Conservation (phyloP, 2,888 invertebrate genomes). For the Parthenolecanium corni region DNA sequence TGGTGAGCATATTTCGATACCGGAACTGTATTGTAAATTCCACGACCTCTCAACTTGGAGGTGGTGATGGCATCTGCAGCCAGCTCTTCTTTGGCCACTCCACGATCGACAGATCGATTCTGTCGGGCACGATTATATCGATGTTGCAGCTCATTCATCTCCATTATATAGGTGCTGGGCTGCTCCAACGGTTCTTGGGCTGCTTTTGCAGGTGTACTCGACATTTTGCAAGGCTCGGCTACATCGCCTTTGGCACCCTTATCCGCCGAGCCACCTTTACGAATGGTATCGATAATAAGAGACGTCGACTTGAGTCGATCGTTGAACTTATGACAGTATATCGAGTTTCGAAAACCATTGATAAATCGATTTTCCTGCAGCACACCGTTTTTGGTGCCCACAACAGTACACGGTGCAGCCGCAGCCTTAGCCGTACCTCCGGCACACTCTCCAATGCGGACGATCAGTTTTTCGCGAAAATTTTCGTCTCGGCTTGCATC, state of each 20-base stretch:
- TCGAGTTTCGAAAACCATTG: conserved; percentile 21
- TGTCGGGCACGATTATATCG: conserved; percentile 6
- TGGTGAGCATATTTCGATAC: not conserved
- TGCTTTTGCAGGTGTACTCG: not conserved
- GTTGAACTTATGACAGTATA: not conserved
- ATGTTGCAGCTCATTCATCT: conserved; percentile 29
- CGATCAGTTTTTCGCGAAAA: conserved; percentile 35
- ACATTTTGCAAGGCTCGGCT: not conserved
- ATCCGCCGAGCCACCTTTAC: not conserved
- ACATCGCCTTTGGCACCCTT: not conserved
- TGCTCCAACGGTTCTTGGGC: conserved; percentile 14
- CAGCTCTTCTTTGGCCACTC: not conserved
- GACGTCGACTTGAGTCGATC: conserved; percentile 15
- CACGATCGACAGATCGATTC: not conserved
- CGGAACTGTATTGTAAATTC: conserved; percentile 12
- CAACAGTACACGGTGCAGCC: not conserved
- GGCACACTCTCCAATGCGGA: conserved; percentile 29
- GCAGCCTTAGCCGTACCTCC: not conserved
- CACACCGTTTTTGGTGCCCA: no score
- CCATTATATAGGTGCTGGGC: conserved; percentile 30
- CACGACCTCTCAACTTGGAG: not conserved
- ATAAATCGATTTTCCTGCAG: conserved; percentile 11
- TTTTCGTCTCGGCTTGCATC: conserved; percentile 14
- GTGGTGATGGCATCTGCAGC: no score
- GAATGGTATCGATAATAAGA: conserved; percentile 16